Evolutionary conservation across 2,888 invertebrate genomes (phyloP).

Genomic region (Xestia ashworthii): DNA sequence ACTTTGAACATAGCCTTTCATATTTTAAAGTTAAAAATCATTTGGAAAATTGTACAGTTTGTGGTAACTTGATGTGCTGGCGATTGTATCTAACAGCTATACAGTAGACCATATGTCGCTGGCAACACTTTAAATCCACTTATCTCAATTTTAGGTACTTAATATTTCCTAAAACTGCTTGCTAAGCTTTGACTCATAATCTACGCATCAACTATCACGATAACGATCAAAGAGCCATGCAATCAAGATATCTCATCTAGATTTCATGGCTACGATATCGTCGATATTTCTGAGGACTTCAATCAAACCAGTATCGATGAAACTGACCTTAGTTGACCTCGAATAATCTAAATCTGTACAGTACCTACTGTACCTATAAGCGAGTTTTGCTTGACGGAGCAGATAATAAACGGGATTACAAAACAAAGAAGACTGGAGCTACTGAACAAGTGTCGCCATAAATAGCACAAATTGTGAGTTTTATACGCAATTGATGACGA

Average conservation of each 20-base stretch:
- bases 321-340: constrained; percentile 17
- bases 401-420: constrained; percentile 24
- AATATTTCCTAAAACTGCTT: background rate
- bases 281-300: background rate
- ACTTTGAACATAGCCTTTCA: no score
- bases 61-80: no score
- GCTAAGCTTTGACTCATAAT: background rate
- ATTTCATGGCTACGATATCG: constrained; percentile 3
- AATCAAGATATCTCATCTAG: constrained; percentile 25
- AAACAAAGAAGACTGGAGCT: constrained; percentile 29
- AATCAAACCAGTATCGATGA: constrained; percentile 8
- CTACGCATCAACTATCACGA: background rate
- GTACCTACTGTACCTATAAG: background rate
- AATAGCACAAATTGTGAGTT: constrained; percentile 38
- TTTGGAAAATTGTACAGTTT: no score
- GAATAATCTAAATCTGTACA: background rate
- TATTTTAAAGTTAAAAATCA: no score
- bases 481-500: constrained; percentile 38
- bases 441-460: constrained; percentile 41
- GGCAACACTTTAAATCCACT: background rate
- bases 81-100: background rate
- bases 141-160: background rate
- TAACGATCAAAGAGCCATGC: constrained; percentile 1
- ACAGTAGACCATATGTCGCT: background rate
- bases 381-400: constrained; percentile 2